A percentile compares a stretch with the other conserved stretches of the same genome.
These are phyloP conservation scores for Nephotettix cincticeps DNA, from an alignment of 1,140 invertebrate species.

Conservation along the genomic window DNA sequence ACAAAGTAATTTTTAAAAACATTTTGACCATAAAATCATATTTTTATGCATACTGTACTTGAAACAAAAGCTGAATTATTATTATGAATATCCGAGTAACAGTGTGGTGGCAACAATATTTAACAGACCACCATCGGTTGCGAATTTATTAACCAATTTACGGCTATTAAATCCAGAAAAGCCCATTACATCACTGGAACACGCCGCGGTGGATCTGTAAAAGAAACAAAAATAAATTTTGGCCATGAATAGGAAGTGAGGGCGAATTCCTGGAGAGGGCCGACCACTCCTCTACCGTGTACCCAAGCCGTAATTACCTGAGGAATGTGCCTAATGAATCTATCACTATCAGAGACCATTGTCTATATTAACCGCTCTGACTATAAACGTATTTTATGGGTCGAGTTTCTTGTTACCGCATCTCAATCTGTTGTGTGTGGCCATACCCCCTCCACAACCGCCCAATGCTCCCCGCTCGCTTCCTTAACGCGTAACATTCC, in stretches of 20 bases:
- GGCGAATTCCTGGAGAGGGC: background rate
- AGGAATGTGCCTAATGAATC: slow-evolving; percentile 5
- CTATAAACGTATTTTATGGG: slow-evolving; percentile 6
- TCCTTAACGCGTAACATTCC: no score
- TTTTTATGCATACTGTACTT: no score
- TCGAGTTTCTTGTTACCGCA: background rate
- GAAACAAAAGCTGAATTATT: no score
- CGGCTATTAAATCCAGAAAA: slow-evolving; percentile 1
- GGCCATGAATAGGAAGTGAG: slow-evolving; percentile 8
- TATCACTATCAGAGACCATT: background rate
- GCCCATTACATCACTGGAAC: background rate
- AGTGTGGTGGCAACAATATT: no score
- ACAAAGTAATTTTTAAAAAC: no score
- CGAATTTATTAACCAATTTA: slow-evolving; percentile 1
- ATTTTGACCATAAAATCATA: no score
- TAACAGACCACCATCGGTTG: no score
- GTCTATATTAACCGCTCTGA: slow-evolving; percentile 2
- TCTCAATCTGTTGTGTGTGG: slow-evolving; percentile 4
- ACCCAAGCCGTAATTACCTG: background rate
- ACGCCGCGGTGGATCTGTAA: background rate
- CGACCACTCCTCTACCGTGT: slow-evolving; percentile 11
- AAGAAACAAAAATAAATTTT: slow-evolving; percentile 7
- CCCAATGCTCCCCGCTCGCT: no score
- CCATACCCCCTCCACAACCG: no score
- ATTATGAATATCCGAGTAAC: no score